phyloP scores from a whole-genome alignment of 2,888 invertebrate species.

The Acanthosepion pharaonis region DNA sequence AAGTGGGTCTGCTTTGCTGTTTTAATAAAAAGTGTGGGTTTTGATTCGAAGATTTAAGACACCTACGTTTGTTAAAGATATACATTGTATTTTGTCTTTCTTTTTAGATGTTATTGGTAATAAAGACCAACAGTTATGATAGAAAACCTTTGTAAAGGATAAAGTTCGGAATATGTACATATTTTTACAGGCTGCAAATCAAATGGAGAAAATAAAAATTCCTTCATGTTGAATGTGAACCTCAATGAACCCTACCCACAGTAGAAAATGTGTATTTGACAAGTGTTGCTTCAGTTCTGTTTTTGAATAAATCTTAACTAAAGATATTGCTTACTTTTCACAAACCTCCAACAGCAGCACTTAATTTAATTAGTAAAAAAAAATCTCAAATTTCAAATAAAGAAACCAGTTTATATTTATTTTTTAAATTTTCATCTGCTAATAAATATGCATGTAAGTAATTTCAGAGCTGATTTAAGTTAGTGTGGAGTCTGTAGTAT shows the following conservation, averaged over 20 bases:
- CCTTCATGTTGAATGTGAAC: background rate
- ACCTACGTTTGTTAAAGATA: conserved; percentile 17
- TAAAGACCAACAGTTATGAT: conserved; percentile 8
- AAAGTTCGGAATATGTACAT: background rate
- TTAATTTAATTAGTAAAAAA: background rate
- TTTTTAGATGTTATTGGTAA: conserved; percentile 6
- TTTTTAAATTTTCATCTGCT: background rate
- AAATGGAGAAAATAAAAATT: background rate
- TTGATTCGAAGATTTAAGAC: background rate
- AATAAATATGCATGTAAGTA: background rate
- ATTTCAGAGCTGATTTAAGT: too few species aligned
- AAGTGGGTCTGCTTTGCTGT: background rate
- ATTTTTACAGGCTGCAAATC: background rate
- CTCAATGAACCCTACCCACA: background rate
- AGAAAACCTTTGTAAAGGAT: background rate
- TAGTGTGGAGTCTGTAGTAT: too few species aligned
- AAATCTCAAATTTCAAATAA: background rate
- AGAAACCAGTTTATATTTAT: too few species aligned
- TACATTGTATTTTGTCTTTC: background rate
- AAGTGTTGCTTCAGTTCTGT: background rate
- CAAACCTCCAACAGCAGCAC: background rate
- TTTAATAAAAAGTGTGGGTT: conserved; percentile 21
- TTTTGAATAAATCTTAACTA: background rate
- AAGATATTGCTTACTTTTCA: background rate
- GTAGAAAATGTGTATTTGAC: background rate